Percentiles rank a stretch among this genome's conserved stretches.
These are phyloP conservation scores for Lasioglossum baleicum DNA, from an alignment of 1,140 invertebrate species.

Conservation along the genomic window DNA sequence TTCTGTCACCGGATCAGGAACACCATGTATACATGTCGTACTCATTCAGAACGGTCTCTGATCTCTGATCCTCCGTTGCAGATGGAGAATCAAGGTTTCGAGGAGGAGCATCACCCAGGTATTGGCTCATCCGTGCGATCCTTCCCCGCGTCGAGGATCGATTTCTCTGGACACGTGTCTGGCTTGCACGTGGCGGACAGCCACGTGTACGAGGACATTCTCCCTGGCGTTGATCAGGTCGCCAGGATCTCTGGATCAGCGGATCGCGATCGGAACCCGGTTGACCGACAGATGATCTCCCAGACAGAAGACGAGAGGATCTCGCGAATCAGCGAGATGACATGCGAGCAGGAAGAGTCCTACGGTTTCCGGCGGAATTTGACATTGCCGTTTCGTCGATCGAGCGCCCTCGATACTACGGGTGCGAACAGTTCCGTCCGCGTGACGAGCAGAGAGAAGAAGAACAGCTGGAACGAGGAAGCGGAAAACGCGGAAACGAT, in stretches of 20 bases:
- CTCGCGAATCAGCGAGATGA: background rate
- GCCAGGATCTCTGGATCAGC: background rate
- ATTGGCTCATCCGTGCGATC: background rate
- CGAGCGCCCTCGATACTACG: constrained; percentile 39
- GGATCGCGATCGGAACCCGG: background rate
- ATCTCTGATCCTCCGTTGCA: constrained; percentile 37
- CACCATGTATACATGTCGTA: no score
- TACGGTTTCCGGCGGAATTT: constrained; percentile 66
- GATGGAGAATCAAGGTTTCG: constrained; percentile 77
- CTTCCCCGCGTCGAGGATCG: background rate
- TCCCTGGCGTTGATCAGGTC: constrained; percentile 5
- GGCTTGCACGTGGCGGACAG: constrained; percentile 34
- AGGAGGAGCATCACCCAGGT: constrained; percentile 66
- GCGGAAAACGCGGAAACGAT: background rate
- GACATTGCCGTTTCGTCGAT: constrained; percentile 66
- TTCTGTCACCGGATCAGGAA: no score
- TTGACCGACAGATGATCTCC: no score
- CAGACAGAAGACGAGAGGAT: background rate
- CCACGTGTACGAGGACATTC: constrained; percentile 77
- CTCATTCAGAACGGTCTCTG: no score
- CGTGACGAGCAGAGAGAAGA: constrained; percentile 65
- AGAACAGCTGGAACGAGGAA: background rate
- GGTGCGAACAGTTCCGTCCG: constrained; percentile 66
- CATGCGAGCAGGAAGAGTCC: background rate
- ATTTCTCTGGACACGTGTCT: background rate